A percentile compares a stretch with the other conserved stretches of the same genome.
Evolutionary conservation across 37 sponge, comb jelly and placozoan genomes (phyloP).

Genomic region (Hexactinellida sp.): DNA sequence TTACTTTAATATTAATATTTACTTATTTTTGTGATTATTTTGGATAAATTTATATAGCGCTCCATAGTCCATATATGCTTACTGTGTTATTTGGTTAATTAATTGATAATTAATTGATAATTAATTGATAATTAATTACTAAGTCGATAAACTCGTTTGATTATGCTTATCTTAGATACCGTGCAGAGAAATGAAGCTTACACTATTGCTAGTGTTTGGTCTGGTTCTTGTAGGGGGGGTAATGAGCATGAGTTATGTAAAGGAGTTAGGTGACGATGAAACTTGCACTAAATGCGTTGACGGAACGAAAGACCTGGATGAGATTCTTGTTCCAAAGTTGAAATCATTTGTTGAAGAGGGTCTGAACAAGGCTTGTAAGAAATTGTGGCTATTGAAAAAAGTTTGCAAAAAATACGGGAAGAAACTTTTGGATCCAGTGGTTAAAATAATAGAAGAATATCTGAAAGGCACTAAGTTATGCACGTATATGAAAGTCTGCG

Average conservation of each 20-base stretch:
- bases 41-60: no score
- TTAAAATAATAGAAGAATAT: not conserved
- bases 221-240: not conserved
- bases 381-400: not conserved
- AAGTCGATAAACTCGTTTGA: no score
- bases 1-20: no score
- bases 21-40: no score
- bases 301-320: not conserved
- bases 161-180: not conserved
- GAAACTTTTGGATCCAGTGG: not conserved
- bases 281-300: not conserved
- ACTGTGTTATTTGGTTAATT: no score
- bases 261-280: not conserved
- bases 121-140: no score
- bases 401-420: not conserved
- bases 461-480: not conserved
- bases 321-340: not conserved
- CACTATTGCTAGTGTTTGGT: not conserved
- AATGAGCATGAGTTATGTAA: not conserved
- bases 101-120: no score
- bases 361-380: not conserved
- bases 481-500: not conserved
- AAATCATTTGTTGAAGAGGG: not conserved
- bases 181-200: not conserved
- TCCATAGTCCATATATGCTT: no score